Percentiles rank a stretch among this genome's conserved stretches.
Conservation (phyloP, 2,888 invertebrate species). For the Neoscelio sp. region DNA sequence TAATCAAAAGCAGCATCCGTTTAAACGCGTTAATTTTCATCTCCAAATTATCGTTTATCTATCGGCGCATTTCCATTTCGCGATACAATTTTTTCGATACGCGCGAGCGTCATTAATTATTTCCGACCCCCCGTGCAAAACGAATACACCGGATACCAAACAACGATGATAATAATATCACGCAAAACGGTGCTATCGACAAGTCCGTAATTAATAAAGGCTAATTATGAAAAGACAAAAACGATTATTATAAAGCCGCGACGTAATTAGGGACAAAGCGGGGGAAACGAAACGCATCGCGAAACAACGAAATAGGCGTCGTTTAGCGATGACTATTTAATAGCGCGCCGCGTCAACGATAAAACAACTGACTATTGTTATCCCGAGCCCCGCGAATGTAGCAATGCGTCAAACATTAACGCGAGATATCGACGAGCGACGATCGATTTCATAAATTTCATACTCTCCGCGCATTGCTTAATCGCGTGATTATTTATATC, state of each 20-base stretch:
- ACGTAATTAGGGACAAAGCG: conserved; percentile 15
- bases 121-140: too few relatives aligned
- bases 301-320: conserved; percentile 29
- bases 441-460: conserved; percentile 18
- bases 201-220: conserved; percentile 32
- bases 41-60: too few relatives aligned
- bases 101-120: too few relatives aligned
- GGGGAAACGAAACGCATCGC: conserved; percentile 35
- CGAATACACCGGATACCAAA: too few relatives aligned
- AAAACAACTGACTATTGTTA: conserved; percentile 48
- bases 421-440: background rate
- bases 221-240: conserved; percentile 26
- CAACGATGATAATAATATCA: too few relatives aligned
- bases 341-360: conserved; percentile 10
- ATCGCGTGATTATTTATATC: too few relatives aligned
- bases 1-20: too few relatives aligned
- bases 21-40: too few relatives aligned
- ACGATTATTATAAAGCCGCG: conserved; percentile 27
- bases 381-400: conserved; percentile 13
- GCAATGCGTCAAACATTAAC: conserved; percentile 45
- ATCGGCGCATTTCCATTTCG: too few relatives aligned
- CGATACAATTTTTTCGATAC: too few relatives aligned
- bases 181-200: background rate
- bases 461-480: too few relatives aligned
- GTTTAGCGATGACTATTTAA: conserved; percentile 47